A percentile compares a stretch with the other conserved stretches of the same genome.
Evolutionary conservation across 2,888 invertebrate genomes (phyloP).

Genomic region (Folsomia candida): DNA sequence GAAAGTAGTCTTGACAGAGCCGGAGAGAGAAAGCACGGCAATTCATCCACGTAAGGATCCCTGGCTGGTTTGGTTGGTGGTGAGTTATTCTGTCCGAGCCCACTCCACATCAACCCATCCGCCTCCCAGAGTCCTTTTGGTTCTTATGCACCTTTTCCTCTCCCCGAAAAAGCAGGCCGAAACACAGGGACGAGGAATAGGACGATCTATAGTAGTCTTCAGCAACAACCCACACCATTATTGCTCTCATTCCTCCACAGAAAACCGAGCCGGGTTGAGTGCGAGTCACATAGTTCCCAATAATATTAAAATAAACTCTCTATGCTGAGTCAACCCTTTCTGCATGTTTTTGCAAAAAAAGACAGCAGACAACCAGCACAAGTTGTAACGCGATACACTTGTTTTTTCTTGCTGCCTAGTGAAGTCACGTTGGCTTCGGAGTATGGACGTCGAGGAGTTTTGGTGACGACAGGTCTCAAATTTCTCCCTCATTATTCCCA

Average conservation of each 20-base stretch:
- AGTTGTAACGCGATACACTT: background rate
- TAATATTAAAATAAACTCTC: background rate
- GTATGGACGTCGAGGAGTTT: background rate
- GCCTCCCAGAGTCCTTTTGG: no score
- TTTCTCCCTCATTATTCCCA: background rate
- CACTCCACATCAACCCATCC: background rate
- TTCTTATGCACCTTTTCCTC: background rate
- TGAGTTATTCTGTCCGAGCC: background rate
- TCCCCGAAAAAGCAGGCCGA: background rate
- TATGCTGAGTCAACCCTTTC: background rate
- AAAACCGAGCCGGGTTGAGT: background rate
- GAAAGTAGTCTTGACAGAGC: background rate
- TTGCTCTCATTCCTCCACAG: background rate
- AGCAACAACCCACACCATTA: background rate
- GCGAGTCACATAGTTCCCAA: background rate
- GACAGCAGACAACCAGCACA: background rate
- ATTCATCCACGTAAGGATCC: background rate
- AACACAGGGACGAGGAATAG: background rate
- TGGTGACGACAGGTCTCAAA: background rate
- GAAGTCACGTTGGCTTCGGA: background rate
- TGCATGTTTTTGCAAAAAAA: background rate
- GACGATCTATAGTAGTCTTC: background rate
- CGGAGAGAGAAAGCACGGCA: background rate
- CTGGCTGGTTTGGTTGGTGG: background rate
- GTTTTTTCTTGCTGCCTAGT: background rate